phyloP scores from a whole-genome alignment of 1,140 invertebrate species.

The Sipha flava region DNA sequence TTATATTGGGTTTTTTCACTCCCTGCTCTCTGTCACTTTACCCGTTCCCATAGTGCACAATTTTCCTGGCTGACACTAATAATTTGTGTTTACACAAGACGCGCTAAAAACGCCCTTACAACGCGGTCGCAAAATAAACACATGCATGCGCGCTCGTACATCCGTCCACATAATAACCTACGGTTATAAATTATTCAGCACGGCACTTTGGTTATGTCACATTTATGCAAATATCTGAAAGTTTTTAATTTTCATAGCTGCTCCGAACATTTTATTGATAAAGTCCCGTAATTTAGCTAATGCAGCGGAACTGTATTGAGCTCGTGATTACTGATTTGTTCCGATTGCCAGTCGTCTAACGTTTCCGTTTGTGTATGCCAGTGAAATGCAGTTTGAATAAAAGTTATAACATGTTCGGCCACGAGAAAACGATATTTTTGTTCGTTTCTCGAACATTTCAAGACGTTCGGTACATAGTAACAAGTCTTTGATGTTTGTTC shows the following conservation, averaged over 20 bases:
- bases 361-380: background rate
- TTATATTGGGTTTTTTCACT: background rate
- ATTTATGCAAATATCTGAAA: constrained; percentile 15
- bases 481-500: background rate
- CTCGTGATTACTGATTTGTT: background rate
- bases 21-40: background rate
- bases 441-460: background rate
- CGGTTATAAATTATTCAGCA: constrained; percentile 2
- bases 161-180: constrained; percentile 3
- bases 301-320: no score
- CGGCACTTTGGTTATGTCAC: background rate
- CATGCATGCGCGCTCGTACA: background rate
- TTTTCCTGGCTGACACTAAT: background rate
- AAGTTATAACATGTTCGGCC: background rate
- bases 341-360: no score
- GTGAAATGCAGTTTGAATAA: background rate
- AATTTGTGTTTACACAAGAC: constrained; percentile 9
- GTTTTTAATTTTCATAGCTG: constrained; percentile 19
- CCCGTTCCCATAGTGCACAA: background rate
- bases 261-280: background rate
- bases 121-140: constrained; percentile 13
- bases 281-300: background rate
- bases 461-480: background rate
- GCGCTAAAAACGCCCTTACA: constrained; percentile 1
- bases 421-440: no score